These are phyloP conservation scores for Macrocentrus cingulum DNA, from an alignment of 1,140 invertebrate species.

Conservation along the genomic window DNA sequence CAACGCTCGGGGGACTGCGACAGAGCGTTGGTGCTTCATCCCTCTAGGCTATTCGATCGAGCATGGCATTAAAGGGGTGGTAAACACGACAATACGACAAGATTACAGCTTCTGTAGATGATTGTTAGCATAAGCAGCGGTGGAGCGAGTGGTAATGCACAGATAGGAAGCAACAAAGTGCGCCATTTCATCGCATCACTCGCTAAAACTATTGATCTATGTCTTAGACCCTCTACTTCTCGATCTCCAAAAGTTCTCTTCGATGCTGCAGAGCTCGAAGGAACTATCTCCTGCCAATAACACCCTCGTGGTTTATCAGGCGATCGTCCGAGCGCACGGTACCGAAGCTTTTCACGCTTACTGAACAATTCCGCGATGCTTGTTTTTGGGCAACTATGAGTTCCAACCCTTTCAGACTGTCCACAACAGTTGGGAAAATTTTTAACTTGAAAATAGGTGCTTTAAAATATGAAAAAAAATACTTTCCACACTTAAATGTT, in stretches of 20 bases:
- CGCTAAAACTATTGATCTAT: conserved; percentile 19
- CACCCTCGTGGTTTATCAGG: conserved; percentile 40
- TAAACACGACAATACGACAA: background rate
- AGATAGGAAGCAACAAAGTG: too few species aligned
- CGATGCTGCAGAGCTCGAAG: conserved; percentile 33
- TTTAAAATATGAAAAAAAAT: too few species aligned
- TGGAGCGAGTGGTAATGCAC: too few species aligned
- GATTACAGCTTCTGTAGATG: background rate
- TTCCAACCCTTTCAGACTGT: too few species aligned
- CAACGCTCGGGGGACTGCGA: too few species aligned
- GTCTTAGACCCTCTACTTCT: conserved; percentile 31
- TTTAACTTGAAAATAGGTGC: too few species aligned
- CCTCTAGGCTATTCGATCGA: too few species aligned
- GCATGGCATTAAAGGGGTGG: background rate
- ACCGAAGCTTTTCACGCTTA: background rate
- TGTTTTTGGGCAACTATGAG: background rate
- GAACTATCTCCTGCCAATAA: conserved; percentile 42
- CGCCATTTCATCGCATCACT: background rate
- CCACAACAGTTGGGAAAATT: too few species aligned
- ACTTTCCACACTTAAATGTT: too few species aligned
- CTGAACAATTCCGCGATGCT: background rate
- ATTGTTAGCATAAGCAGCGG: background rate
- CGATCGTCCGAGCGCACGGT: conserved; percentile 36
- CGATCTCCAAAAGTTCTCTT: conserved; percentile 9
- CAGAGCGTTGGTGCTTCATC: too few species aligned